Conservation (phyloP, 2,888 invertebrate genomes). For the Ophioninae sp. region DNA sequence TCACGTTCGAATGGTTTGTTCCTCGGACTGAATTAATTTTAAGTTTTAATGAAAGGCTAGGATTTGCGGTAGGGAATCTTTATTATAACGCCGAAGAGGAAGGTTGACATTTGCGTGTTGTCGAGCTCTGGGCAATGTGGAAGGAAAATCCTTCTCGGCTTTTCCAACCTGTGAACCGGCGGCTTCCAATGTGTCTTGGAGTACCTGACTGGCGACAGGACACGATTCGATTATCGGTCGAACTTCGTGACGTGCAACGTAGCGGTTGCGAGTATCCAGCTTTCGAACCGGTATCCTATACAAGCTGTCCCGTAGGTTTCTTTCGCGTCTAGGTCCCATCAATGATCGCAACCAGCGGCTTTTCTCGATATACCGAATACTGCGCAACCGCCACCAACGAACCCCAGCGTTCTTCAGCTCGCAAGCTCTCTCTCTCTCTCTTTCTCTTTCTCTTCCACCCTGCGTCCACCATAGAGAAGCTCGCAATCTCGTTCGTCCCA, state of each 20-base stretch:
- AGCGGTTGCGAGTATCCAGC: constrained; percentile 56
- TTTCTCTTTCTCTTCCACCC: background rate
- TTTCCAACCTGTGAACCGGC: constrained; percentile 61
- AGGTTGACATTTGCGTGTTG: constrained; percentile 27
- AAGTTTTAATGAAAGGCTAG: constrained; percentile 71
- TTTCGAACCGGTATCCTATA: constrained; percentile 39
- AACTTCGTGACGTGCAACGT: constrained; percentile 70
- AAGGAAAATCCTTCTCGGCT: constrained; percentile 62
- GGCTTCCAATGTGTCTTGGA: constrained; percentile 7
- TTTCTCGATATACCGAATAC: constrained; percentile 56
- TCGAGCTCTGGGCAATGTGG: constrained; percentile 1
- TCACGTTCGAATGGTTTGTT: background rate
- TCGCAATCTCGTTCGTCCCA: constrained; percentile 30
- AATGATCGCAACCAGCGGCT: constrained; percentile 38
- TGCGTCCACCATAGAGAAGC: constrained; percentile 21
- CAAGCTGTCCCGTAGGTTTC: constrained; percentile 24
- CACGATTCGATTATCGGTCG: constrained; percentile 73
- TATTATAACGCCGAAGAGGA: constrained; percentile 7
- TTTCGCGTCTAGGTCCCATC: constrained; percentile 21
- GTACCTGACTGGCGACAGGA: constrained; percentile 49
- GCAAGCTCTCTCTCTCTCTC: background rate
- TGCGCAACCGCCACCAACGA: constrained; percentile 51
- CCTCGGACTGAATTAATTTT: background rate
- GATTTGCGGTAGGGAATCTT: constrained; percentile 30
- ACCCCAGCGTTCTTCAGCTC: constrained; percentile 44